Conservation (phyloP, 2,113 vertebrate genomes). For the pig (Sus scrofa) region T2T-Sscrofa CM000813.6:92333501-92334000, state of each 20-base stretch:
- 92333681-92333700: not conserved
- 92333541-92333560: not conserved
- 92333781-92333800: not conserved
- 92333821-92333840: too few species aligned
- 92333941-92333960: too few species aligned
- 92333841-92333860: too few species aligned
- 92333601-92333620: not conserved
- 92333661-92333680: not conserved
- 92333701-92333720: not conserved
- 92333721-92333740: not conserved
- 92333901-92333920: too few species aligned
- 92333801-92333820: not conserved
- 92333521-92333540: not conserved
- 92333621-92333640: not conserved
- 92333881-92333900: too few species aligned
- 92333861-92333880: too few species aligned
- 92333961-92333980: too few species aligned
- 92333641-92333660: not conserved
- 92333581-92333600: not conserved
- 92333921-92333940: too few species aligned
- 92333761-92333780: not conserved
- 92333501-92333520: not conserved
- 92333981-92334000: too few species aligned
- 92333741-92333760: not conserved
- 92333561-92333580: not conserved